Evolutionary conservation across 2,888 invertebrate genomes (phyloP).

Genomic region (Oscheius sp.): DNA sequence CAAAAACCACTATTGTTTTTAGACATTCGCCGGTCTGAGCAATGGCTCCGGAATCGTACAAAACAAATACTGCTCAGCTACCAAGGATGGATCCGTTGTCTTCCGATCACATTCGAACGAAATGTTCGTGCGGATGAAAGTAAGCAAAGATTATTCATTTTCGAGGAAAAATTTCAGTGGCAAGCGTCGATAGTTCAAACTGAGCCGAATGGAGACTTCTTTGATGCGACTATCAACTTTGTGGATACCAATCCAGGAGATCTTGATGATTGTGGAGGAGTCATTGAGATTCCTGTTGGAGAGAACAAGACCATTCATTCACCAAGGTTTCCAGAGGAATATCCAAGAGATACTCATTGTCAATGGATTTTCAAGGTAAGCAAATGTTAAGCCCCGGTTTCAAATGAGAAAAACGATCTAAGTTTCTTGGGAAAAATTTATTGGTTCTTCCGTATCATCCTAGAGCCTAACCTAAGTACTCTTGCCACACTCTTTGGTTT

Average conservation of each 20-base stretch:
- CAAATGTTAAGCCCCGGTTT: no score
- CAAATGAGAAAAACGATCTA: no score
- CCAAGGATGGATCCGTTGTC: conserved; percentile 4
- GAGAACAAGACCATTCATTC: conserved; percentile 39
- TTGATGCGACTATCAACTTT: conserved; percentile 43
- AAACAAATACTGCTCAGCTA: conserved; percentile 42
- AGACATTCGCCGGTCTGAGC: conserved; percentile 57
- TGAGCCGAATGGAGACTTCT: conserved; percentile 38
- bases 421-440: neutral
- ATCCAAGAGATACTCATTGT: conserved; percentile 55
- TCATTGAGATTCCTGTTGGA: conserved; percentile 40
- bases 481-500: no score
- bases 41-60: conserved; percentile 56
- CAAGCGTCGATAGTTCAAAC: neutral
- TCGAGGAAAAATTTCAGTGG: neutral
- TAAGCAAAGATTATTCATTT: conserved; percentile 7
- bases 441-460: neutral
- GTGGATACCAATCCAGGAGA: conserved; percentile 40
- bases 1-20: conserved; percentile 3
- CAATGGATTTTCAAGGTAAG: conserved; percentile 59
- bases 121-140: conserved; percentile 52
- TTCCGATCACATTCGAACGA: conserved; percentile 57
- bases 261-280: conserved; percentile 47
- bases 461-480: no score
- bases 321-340: conserved; percentile 47